Base-by-base conservation (phyloP, 1,140 invertebrate genomes). In the Drosophila orosa region DNA sequence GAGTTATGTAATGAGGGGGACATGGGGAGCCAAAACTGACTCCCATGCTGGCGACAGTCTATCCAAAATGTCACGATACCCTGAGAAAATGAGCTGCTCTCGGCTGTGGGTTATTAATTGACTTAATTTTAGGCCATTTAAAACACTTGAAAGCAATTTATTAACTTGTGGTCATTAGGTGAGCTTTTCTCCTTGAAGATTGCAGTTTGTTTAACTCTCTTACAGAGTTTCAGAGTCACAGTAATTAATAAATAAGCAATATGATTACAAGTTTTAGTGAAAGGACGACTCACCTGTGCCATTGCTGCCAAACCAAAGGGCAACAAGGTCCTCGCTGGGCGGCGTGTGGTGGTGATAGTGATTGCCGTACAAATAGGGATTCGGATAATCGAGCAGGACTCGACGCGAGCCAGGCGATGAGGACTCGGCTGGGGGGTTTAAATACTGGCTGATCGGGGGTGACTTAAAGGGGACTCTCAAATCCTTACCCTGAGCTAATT, bases 271-370 rank as follows among this genome's bases (percentile, higher is more conserved):
- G n/a, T n/a, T n/a, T n/a, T n/a, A n/a, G n/a, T n/a, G n/a, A n/a
- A n/a, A n/a, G n/a, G 10, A 24, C 1, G 24, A 87, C 91, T 89
- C 72, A 92, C 93, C 93, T 92, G 93, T 78, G 45, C 92, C 90
- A 87, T 93, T 92, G 82, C 92, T 92, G 72, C 93, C 91, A 84
- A 93, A 93, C 93, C 93, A 93, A 80, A 93, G 91, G 74, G 93
- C 93, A 58, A 93, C 93, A 60, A 93, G 84, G 78, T 93, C 93
- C 78, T 93, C 93, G 66, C 83, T 91, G 48, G 92, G 91, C 54
- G 91, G 92, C 69, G 91, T 92, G 72, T 92, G 92, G 73, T 92
- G 92, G 72, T 93, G 92, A 72, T 87, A 86, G 39, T 65, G 82
- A 59, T 92, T 92, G 47, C 92, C 92, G 81, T 93, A 92, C 58